Evolutionary conservation across 53 echinoderm and acorn worm species (phyloP).

Genomic region (Echinometra lucunter): DNA sequence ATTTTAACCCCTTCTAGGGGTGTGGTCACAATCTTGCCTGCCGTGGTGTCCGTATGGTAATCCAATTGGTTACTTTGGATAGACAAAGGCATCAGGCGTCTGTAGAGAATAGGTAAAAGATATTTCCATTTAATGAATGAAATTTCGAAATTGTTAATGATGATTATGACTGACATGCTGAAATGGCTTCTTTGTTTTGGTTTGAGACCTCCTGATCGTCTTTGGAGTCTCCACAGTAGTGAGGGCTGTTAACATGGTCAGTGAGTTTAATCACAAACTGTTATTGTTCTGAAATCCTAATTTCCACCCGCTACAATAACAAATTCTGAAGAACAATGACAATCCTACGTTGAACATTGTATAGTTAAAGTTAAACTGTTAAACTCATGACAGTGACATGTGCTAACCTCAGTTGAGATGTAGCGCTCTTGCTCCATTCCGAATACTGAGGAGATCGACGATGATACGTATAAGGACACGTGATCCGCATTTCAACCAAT

Average conservation of each 20-base stretch:
- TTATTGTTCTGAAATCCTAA: not conserved
- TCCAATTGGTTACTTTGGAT: not conserved
- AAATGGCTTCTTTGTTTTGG: not conserved
- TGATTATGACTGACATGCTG: not conserved
- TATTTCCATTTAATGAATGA: not conserved
- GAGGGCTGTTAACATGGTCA: not conserved
- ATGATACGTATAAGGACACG: not conserved
- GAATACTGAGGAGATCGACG: not conserved
- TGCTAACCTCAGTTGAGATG: not conserved
- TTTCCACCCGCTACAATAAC: not conserved
- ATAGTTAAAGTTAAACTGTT: not conserved
- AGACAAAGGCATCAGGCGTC: not conserved
- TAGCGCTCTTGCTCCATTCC: conserved; percentile 5
- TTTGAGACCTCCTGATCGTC: not conserved
- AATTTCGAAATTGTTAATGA: not conserved
- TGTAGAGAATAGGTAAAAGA: not conserved
- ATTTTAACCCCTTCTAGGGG: not conserved
- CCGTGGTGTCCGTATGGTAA: not conserved
- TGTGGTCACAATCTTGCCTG: not conserved
- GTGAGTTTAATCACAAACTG: not conserved
- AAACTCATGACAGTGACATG: not conserved
- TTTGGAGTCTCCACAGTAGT: not conserved
- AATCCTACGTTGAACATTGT: not conserved
- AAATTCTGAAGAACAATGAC: not conserved
- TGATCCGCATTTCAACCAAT: not conserved